These are phyloP conservation scores for Rattus rattus DNA, from an alignment of 2,113 vertebrate species.

Conservation along the genomic window DNA sequence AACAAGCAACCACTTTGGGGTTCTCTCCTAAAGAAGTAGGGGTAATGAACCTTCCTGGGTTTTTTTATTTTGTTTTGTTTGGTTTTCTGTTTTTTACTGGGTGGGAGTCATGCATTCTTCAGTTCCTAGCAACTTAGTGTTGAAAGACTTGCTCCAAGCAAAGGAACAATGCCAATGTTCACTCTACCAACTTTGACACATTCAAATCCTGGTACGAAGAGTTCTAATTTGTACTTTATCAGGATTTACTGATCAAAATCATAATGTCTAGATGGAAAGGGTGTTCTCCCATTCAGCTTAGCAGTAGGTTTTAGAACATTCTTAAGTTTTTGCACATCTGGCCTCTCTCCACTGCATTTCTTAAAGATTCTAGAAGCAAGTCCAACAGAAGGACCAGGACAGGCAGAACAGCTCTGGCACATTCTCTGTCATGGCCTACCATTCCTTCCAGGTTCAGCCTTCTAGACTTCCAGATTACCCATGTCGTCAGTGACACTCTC, in stretches of 20 bases:
- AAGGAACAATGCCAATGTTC: constrained; percentile 57
- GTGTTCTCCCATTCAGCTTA: constrained; percentile 72
- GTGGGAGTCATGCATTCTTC: constrained; percentile 38
- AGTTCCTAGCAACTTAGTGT: constrained; percentile 48
- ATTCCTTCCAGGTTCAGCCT: constrained; percentile 74
- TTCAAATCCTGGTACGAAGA: constrained; percentile 76
- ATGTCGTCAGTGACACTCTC: constrained; percentile 20
- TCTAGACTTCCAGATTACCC: constrained; percentile 14
- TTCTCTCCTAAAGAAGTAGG: constrained; percentile 57
- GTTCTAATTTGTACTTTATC: constrained; percentile 76
- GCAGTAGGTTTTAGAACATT: constrained; percentile 72
- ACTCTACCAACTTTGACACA: constrained; percentile 77
- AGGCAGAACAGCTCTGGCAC: constrained; percentile 41
- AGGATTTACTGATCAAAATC: constrained; percentile 73
- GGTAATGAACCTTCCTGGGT: constrained; percentile 58
- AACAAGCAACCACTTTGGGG: constrained; percentile 41
- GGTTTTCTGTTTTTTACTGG: constrained; percentile 17
- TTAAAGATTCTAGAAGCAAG: constrained; percentile 77
- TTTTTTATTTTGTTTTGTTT: neutral
- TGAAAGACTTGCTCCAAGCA: constrained; percentile 80
- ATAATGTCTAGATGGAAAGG: constrained; percentile 60
- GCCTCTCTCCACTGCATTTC: constrained; percentile 76
- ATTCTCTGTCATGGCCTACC: constrained; percentile 70
- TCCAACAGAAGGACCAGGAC: constrained; percentile 64
- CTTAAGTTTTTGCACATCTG: constrained; percentile 75